A percentile compares a stretch with the other conserved stretches of the same genome.
Evolutionary conservation across 2,113 vertebrate genomes (phyloP).

Genomic region (Neodontobutis hainanensis): DNA sequence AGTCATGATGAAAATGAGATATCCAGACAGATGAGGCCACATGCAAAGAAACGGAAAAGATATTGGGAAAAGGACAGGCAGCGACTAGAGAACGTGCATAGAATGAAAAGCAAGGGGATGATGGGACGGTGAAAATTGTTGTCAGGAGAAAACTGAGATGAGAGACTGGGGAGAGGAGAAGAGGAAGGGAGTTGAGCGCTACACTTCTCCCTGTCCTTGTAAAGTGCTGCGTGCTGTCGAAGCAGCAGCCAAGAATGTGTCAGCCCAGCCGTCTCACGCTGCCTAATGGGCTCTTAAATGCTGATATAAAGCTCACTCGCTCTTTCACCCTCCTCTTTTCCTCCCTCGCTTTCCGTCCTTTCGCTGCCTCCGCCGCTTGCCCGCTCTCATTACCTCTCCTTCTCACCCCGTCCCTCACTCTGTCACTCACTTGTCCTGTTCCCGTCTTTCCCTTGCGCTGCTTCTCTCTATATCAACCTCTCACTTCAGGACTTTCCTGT

Average conservation of each 20-base stretch:
- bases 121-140: slow-evolving; percentile 50
- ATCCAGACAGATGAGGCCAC: slow-evolving; percentile 52
- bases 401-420: slow-evolving; percentile 69
- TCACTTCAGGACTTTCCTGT: slow-evolving; percentile 18
- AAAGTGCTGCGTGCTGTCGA: slow-evolving; percentile 77
- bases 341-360: slow-evolving; percentile 44
- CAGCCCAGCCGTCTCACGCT: slow-evolving; percentile 75
- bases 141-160: slow-evolving; percentile 55
- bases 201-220: slow-evolving; percentile 77
- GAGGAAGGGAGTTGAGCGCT: slow-evolving; percentile 70
- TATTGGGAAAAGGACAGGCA: slow-evolving; percentile 13
- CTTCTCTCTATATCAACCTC: slow-evolving; percentile 49
- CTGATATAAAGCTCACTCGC: slow-evolving; percentile 76
- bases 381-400: slow-evolving; percentile 68
- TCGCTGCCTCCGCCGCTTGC: slow-evolving; percentile 54
- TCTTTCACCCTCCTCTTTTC: slow-evolving; percentile 66
- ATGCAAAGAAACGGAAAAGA: slow-evolving; percentile 43
- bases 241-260: slow-evolving; percentile 79
- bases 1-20: slow-evolving; percentile 63
- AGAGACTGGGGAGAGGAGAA: slow-evolving; percentile 56
- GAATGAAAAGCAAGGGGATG: slow-evolving; percentile 35
- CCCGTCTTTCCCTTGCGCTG: slow-evolving; percentile 44
- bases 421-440: slow-evolving; percentile 71
- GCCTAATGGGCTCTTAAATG: slow-evolving; percentile 79
- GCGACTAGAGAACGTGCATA: slow-evolving; percentile 4